phyloP scores from a whole-genome alignment of 2,888 invertebrate species.

The Zeuzera pyrina region DNA sequence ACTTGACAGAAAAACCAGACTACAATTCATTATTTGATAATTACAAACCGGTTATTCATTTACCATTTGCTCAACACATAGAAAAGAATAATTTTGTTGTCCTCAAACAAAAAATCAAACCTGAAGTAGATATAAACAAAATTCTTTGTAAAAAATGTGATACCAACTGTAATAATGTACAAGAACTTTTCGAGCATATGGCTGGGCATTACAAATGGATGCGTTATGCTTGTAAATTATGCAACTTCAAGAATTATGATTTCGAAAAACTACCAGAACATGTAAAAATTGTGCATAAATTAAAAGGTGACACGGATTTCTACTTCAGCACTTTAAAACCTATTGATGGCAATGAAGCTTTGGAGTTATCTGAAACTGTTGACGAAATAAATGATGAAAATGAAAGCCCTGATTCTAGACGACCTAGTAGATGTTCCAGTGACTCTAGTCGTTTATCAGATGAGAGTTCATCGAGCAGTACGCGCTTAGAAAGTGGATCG shows the following conservation, averaged over 20 bases:
- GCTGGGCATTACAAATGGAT: slow-evolving; percentile 80
- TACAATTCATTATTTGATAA: too few species aligned
- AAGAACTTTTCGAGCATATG: slow-evolving; percentile 75
- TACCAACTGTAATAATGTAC: slow-evolving; percentile 51
- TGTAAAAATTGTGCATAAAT: slow-evolving; percentile 74
- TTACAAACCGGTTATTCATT: slow-evolving; percentile 18
- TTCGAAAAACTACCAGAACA: slow-evolving; percentile 78
- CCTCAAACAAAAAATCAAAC: slow-evolving; percentile 42
- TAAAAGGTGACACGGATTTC: slow-evolving; percentile 69
- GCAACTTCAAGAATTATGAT: slow-evolving; percentile 78
- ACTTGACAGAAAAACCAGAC: too few species aligned
- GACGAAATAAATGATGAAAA: slow-evolving; percentile 33
- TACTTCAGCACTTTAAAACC: slow-evolving; percentile 62
- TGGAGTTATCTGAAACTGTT: slow-evolving; percentile 29
- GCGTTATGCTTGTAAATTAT: slow-evolving; percentile 82
- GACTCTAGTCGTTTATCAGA: slow-evolving; percentile 61
- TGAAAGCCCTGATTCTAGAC: slow-evolving; percentile 48
- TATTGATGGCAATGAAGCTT: slow-evolving; percentile 51
- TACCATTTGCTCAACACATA: slow-evolving; percentile 46
- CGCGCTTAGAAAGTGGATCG: slow-evolving; percentile 34
- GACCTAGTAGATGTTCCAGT: slow-evolving; percentile 58
- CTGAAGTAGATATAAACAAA: slow-evolving; percentile 50
- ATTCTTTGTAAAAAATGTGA: slow-evolving; percentile 71
- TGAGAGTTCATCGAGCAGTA: slow-evolving; percentile 55
- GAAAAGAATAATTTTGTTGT: slow-evolving; percentile 54